Conservation (phyloP, 2,797 vertebrate species). For the Meda fulgida region DNA sequence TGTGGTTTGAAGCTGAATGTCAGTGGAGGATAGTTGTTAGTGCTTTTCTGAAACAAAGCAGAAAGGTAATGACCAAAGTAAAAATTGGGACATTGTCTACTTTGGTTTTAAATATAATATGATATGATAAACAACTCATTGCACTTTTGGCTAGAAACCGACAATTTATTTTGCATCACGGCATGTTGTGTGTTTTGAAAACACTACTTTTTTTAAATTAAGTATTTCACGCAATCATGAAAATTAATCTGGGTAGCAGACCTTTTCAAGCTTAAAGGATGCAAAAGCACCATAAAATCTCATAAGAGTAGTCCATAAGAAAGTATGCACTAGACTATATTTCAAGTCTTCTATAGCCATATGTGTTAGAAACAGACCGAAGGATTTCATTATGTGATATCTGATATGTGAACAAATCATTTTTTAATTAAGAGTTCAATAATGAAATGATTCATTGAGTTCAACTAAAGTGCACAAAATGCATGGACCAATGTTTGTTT, state of each 20-base stretch:
- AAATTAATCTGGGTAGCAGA: not conserved
- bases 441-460: not conserved
- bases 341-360: not conserved
- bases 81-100: constrained; percentile 18
- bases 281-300: not conserved
- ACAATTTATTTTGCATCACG: not conserved
- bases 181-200: not conserved
- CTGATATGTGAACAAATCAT: not conserved
- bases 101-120: constrained; percentile 6
- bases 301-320: not conserved
- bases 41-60: constrained; percentile 36
- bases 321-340: not conserved
- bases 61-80: constrained; percentile 30
- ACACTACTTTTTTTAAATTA: not conserved
- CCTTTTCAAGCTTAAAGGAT: not conserved
- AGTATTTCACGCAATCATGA: not conserved
- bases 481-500: not conserved
- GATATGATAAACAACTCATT: not conserved
- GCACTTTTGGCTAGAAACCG: not conserved
- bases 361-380: not conserved
- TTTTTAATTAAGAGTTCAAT: not conserved
- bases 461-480: not conserved
- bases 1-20: constrained; percentile 53
- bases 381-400: not conserved
- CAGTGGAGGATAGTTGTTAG: constrained; percentile 46